Evolutionary conservation across 2,888 invertebrate genomes (phyloP).

Genomic region (Drosophila paucipuncta): DNA sequence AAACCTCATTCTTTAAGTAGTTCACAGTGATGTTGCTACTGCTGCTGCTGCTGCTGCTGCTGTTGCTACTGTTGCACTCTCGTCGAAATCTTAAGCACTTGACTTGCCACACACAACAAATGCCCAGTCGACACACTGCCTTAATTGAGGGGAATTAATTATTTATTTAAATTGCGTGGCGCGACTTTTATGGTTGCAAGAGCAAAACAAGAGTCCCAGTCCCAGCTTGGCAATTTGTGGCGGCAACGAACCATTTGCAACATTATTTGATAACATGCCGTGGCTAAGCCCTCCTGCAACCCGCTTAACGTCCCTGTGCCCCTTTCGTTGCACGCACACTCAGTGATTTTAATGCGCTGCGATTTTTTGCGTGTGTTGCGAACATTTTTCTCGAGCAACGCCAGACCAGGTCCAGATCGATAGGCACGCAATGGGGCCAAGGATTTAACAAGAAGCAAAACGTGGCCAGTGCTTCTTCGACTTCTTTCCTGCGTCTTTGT

Average conservation of each 20-base stretch:
- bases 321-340: slow-evolving; percentile 66
- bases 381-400: slow-evolving; percentile 64
- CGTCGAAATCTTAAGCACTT: slow-evolving; percentile 20
- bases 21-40: not conserved
- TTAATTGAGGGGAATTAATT: slow-evolving; percentile 85
- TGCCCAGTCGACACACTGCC: slow-evolving; percentile 60
- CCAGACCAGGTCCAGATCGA: slow-evolving; percentile 24
- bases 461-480: slow-evolving; percentile 3
- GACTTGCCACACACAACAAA: slow-evolving; percentile 22
- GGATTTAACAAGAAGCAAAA: slow-evolving; percentile 18
- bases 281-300: slow-evolving; percentile 9
- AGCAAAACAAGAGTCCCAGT: too few relatives aligned
- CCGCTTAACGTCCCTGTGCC: not conserved
- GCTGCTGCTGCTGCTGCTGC: not conserved
- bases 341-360: slow-evolving; percentile 73
- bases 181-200: slow-evolving; percentile 49
- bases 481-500: slow-evolving; percentile 11
- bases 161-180: slow-evolving; percentile 84
- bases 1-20: not conserved
- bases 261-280: slow-evolving; percentile 74
- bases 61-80: not conserved
- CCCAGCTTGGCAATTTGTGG: slow-evolving; percentile 57
- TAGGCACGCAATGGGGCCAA: slow-evolving; percentile 58
- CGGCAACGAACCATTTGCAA: slow-evolving; percentile 49
- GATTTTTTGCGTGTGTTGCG: slow-evolving; percentile 76